A percentile compares a stretch with the other conserved stretches of the same genome.
Conservation (phyloP, 2,888 invertebrate species). For the Pachliopta kotzebuea region DNA sequence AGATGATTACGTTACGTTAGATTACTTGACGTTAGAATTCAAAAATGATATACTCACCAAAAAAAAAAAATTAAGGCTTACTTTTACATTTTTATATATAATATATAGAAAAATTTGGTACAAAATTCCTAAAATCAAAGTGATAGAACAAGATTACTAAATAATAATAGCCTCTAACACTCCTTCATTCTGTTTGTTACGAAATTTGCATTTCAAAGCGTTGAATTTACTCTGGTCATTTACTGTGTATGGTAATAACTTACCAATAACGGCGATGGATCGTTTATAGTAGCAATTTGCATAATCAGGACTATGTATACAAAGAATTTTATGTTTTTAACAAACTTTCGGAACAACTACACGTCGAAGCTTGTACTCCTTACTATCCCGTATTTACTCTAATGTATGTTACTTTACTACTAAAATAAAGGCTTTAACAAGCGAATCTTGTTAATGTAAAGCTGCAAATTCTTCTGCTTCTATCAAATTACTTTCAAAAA, state of each 20-base stretch:
- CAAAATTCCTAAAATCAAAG: too few species aligned
- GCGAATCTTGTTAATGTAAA: too few species aligned
- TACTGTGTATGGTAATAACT: slow-evolving; percentile 1
- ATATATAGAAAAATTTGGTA: too few species aligned
- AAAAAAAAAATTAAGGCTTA: too few species aligned
- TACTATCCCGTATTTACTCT: not conserved
- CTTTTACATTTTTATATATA: too few species aligned
- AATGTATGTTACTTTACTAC: not conserved
- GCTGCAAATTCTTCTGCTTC: too few species aligned
- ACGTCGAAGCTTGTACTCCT: not conserved
- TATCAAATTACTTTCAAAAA: too few species aligned
- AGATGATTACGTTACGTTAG: too few species aligned
- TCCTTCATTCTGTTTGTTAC: not conserved
- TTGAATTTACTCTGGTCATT: not conserved
- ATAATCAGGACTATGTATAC: not conserved
- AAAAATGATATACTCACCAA: too few species aligned
- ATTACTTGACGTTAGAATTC: too few species aligned
- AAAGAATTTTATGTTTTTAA: not conserved
- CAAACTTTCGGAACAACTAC: not conserved
- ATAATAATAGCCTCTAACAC: not conserved
- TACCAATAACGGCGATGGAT: slow-evolving; percentile 1
- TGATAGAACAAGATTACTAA: not conserved
- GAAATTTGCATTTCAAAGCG: not conserved
- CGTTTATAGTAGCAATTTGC: not conserved
- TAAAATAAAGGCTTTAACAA: not conserved